phyloP scores from a whole-genome alignment of 1,140 invertebrate species.

The Nasonia vitripennis region DNA sequence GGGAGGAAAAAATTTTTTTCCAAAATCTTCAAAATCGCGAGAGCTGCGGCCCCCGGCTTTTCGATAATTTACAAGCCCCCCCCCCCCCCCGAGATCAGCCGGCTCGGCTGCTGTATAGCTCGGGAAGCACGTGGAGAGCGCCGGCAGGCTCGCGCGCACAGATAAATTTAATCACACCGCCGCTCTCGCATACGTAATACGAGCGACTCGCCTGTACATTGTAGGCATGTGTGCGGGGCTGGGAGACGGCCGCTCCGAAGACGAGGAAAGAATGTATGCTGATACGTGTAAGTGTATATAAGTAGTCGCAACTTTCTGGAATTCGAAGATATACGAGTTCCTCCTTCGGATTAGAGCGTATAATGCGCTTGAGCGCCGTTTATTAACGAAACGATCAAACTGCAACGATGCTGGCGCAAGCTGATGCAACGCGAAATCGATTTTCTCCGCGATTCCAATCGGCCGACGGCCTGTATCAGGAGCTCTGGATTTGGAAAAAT shows the following conservation, averaged over 20 bases:
- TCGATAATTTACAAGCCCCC: background rate
- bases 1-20: background rate
- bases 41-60: background rate
- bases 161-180: slow-evolving; percentile 35
- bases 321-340: too few relatives aligned
- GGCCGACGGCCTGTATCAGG: too few relatives aligned
- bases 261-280: too few relatives aligned
- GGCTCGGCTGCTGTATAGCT: background rate
- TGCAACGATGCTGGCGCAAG: too few relatives aligned
- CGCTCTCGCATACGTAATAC: background rate
- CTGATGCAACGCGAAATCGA: too few relatives aligned
- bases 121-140: slow-evolving; percentile 36
- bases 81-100: background rate
- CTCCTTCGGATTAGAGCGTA: too few relatives aligned
- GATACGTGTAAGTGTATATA: background rate
- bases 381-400: too few relatives aligned
- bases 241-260: too few relatives aligned
- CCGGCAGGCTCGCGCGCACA: background rate
- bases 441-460: too few relatives aligned
- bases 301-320: background rate
- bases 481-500: too few relatives aligned
- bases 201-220: background rate
- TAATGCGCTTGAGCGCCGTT: too few relatives aligned
- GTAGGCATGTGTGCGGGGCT: too few relatives aligned
- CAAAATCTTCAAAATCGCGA: background rate